Conservation (phyloP, 53 echinoderm and acorn worm genomes). For the Pentamera pediparva region DNA sequence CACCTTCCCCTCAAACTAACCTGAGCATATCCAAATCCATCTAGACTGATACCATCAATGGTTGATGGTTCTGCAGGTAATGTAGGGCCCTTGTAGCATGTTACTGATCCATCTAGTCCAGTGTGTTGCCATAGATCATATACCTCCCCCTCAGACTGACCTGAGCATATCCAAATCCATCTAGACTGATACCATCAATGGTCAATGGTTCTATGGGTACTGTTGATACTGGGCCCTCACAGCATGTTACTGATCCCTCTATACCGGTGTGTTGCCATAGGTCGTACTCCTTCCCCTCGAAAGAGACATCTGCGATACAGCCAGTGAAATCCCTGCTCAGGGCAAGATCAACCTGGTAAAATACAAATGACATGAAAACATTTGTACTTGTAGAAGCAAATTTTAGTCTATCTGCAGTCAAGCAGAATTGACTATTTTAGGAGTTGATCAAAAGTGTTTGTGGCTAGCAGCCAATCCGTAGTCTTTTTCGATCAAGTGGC, state of each 20-base stretch:
- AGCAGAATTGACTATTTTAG: background rate
- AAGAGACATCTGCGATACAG: constrained; percentile 58
- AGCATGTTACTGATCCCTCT: constrained; percentile 73
- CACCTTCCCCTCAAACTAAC: constrained; percentile 59
- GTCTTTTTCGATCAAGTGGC: background rate
- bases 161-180: constrained; percentile 76
- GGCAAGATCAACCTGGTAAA: constrained; percentile 11
- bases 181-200: constrained; percentile 59
- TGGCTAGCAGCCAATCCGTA: background rate
- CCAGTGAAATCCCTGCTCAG: constrained; percentile 72
- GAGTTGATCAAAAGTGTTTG: background rate
- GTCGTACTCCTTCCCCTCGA: constrained; percentile 62
- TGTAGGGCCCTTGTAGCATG: constrained; percentile 58
- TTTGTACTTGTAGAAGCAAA: background rate
- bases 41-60: constrained; percentile 59
- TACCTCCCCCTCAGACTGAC: constrained; percentile 58
- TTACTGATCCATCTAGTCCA: constrained; percentile 56
- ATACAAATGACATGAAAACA: background rate
- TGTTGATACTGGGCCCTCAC: constrained; percentile 36
- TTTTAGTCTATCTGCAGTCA: background rate
- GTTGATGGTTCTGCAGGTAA: constrained; percentile 27
- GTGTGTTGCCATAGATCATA: constrained; percentile 84
- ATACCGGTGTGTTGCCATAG: constrained; percentile 74
- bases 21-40: constrained; percentile 76
- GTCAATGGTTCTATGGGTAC: constrained; percentile 24